Conservation (phyloP, 2,797 vertebrate genomes). For the Phrynocephalus vlangalii region DNA sequence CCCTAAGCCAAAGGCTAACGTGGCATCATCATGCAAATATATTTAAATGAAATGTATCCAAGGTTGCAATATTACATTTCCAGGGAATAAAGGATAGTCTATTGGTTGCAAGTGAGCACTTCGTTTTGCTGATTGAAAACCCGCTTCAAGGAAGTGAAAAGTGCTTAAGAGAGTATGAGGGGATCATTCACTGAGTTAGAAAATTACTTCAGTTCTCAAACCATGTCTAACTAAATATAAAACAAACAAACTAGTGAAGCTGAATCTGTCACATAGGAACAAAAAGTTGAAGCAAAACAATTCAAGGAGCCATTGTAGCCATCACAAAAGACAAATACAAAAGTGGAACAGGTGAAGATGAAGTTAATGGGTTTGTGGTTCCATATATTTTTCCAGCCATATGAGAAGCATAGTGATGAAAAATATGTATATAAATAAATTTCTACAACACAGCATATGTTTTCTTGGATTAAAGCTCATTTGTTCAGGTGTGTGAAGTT, state of each 20-base stretch:
- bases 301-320: too few species aligned
- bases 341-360: not conserved
- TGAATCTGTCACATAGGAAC: slow-evolving; percentile 35
- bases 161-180: slow-evolving; percentile 60
- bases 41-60: slow-evolving; percentile 51
- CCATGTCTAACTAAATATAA: slow-evolving; percentile 62
- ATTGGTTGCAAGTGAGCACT: slow-evolving; percentile 11
- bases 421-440: not conserved
- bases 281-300: not conserved
- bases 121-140: slow-evolving; percentile 60
- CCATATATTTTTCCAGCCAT: accelerated
- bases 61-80: slow-evolving; percentile 25
- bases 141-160: slow-evolving; percentile 46
- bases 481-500: not conserved
- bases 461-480: not conserved
- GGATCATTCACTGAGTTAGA: slow-evolving; percentile 68
- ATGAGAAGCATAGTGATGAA: accelerated
- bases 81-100: slow-evolving; percentile 37
- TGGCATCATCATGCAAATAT: slow-evolving; percentile 37
- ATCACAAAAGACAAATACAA: too few species aligned
- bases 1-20: slow-evolving; percentile 19
- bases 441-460: not conserved
- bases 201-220: slow-evolving; percentile 68
- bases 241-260: slow-evolving; percentile 60
- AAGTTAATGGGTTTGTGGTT: not conserved